phyloP scores from a whole-genome alignment of 2,888 invertebrate species.

The Lepetodrilus schrolli region DNA sequence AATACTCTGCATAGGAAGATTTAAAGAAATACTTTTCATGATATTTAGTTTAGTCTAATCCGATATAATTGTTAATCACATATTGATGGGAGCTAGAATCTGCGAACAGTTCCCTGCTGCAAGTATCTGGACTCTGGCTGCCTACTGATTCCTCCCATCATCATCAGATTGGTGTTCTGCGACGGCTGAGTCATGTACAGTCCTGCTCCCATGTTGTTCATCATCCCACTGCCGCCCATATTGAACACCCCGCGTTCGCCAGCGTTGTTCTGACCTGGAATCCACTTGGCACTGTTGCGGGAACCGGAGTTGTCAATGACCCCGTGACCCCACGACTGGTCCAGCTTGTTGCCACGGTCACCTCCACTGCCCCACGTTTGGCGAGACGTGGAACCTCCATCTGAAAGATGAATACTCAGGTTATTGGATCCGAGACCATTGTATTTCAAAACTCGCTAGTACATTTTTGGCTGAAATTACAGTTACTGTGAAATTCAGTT shows the following conservation, averaged over 20 bases:
- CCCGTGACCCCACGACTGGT: slow-evolving; percentile 39
- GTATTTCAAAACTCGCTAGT: too few relatives aligned
- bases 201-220: slow-evolving; percentile 16
- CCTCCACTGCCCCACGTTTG: slow-evolving; percentile 41
- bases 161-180: slow-evolving; percentile 44
- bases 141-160: slow-evolving; percentile 50
- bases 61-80: too few relatives aligned
- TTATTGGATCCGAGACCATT: too few relatives aligned
- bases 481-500: too few relatives aligned
- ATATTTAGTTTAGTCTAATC: too few relatives aligned
- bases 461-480: too few relatives aligned
- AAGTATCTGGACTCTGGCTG: slow-evolving; percentile 32
- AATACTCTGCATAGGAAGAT: too few relatives aligned
- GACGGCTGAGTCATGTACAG: slow-evolving; percentile 36
- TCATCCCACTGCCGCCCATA: neutral
- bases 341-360: slow-evolving; percentile 35
- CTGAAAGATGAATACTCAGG: too few relatives aligned
- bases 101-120: slow-evolving; percentile 28
- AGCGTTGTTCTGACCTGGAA: slow-evolving; percentile 9
- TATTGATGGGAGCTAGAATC: slow-evolving; percentile 22
- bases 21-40: too few relatives aligned
- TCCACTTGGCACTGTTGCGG: slow-evolving; percentile 30
- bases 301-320: neutral
- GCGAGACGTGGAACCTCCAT: slow-evolving; percentile 7
- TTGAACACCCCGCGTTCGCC: slow-evolving; percentile 13